A percentile compares a stretch with the other conserved stretches of the same genome.
These are phyloP conservation scores for Mohoua ochrocephala DNA, from an alignment of 2,113 vertebrate species.

Conservation along the genomic window DNA sequence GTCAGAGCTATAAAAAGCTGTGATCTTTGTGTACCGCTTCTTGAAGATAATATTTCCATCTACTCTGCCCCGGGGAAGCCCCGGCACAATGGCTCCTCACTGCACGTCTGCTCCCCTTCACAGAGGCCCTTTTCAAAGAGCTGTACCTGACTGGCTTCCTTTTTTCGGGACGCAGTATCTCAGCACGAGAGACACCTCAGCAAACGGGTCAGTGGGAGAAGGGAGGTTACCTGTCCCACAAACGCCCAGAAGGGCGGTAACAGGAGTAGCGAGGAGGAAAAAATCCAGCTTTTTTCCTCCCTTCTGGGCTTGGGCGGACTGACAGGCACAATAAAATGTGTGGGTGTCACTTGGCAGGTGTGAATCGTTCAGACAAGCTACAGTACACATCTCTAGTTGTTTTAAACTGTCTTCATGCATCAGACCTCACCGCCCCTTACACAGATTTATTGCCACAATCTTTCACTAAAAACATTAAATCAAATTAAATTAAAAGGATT, in stretches of 20 bases:
- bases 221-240: background rate
- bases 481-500: too few relatives aligned
- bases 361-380: slow-evolving; percentile 36
- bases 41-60: background rate
- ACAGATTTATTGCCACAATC: background rate
- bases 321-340: slow-evolving; percentile 38
- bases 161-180: background rate
- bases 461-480: too few relatives aligned
- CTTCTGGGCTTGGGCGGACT: background rate
- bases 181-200: background rate
- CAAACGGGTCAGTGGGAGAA: background rate
- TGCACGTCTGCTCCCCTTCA: background rate
- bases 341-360: slow-evolving; percentile 50
- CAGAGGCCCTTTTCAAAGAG: background rate
- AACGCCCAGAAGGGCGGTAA: background rate
- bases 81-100: background rate
- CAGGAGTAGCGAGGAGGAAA: background rate
- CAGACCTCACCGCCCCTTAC: background rate
- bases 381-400: slow-evolving; percentile 38
- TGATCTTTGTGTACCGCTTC: background rate
- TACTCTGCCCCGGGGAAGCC: background rate
- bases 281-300: background rate
- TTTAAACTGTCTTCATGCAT: slow-evolving; percentile 45
- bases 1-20: background rate
- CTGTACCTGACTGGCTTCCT: background rate